Percentiles rank a stretch among this genome's conserved stretches.
Conservation (phyloP, 1,140 invertebrate genomes). For the Lucilia sericata region DNA sequence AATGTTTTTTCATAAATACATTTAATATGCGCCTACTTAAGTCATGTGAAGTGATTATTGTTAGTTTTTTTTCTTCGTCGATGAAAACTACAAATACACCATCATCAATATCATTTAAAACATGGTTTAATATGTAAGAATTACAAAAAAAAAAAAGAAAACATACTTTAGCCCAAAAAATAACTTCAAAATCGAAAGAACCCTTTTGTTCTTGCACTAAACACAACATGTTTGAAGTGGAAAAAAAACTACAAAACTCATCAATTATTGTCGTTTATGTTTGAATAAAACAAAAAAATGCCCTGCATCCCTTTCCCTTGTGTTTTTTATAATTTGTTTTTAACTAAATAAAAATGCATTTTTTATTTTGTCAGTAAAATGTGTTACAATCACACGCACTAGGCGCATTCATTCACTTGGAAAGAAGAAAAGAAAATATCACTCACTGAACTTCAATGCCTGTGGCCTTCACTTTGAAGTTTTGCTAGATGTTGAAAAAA, state of each 20-base stretch:
- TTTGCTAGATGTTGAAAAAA: constrained; percentile 5
- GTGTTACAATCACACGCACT: background rate
- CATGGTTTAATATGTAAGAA: constrained; percentile 8
- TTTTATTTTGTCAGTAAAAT: constrained; percentile 10
- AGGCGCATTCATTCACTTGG: background rate
- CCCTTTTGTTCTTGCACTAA: background rate
- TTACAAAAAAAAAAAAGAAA: background rate
- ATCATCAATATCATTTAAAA: constrained; percentile 6
- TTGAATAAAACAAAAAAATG: background rate
- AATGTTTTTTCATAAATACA: background rate
- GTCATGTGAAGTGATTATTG: background rate
- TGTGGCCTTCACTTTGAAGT: constrained; percentile 36
- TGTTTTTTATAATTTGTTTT: background rate
- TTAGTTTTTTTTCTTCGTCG: background rate
- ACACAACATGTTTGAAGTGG: background rate
- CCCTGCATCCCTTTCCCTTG: background rate
- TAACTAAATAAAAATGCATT: background rate
- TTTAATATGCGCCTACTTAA: background rate
- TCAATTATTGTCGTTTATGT: constrained; percentile 40
- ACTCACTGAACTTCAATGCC: constrained; percentile 26
- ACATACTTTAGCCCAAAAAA: background rate
- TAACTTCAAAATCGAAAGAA: background rate
- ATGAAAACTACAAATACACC: constrained; percentile 6
- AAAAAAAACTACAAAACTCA: constrained; percentile 35
- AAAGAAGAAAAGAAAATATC: background rate